Percentiles rank a stretch among this genome's conserved stretches.
Conservation (phyloP, 2,113 vertebrate species). For the Mixornis gularis region DNA sequence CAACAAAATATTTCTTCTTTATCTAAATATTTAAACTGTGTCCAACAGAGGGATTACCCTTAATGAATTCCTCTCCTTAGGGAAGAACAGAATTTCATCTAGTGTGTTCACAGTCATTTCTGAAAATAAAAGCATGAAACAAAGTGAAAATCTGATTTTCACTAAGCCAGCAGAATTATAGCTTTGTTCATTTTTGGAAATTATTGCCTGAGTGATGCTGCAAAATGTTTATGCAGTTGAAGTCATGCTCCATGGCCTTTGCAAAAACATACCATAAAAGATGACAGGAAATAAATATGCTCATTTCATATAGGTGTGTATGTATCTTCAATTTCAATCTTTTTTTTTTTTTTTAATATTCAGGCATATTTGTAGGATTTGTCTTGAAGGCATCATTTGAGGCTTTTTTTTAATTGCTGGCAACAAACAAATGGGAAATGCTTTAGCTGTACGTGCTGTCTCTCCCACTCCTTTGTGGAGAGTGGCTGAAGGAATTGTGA, state of each 20-base stretch:
- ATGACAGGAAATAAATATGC: neutral
- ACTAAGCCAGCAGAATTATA: neutral
- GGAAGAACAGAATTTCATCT: neutral
- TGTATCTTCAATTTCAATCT: neutral
- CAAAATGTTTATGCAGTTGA: neutral
- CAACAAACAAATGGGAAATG: neutral
- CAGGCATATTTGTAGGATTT: neutral
- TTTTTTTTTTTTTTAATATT: neutral
- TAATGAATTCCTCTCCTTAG: neutral
- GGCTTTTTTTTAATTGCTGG: neutral
- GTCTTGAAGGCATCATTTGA: neutral
- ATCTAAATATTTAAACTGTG: neutral
- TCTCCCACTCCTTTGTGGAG: neutral
- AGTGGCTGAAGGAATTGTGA: neutral
- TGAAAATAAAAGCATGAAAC: neutral
- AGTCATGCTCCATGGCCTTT: neutral
- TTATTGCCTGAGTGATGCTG: neutral
- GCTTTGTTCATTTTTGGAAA: neutral
- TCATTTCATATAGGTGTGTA: neutral
- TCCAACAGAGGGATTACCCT: neutral
- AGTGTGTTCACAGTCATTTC: neutral
- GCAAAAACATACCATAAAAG: neutral
- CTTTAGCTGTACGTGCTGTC: neutral
- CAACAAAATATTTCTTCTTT: neutral
- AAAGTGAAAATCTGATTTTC: neutral